Evolutionary conservation across 2,113 vertebrate genomes (phyloP).

Genomic region (Phylloscopus whistleri): DNA sequence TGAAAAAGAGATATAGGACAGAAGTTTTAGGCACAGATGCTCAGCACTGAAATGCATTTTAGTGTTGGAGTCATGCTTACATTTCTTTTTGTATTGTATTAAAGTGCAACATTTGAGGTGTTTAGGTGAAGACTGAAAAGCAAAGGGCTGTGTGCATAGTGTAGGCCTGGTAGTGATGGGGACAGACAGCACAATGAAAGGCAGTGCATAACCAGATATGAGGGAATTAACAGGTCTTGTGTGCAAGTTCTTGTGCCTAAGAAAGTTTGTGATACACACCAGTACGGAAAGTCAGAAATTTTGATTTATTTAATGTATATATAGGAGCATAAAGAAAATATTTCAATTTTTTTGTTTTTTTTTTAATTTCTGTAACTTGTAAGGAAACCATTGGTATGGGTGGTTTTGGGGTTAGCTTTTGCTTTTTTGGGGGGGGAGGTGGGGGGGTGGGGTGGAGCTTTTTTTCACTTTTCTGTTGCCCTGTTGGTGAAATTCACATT

Average conservation of each 20-base stretch:
- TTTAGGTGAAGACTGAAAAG: not conserved
- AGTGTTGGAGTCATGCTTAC: not conserved
- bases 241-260: not conserved
- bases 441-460: fast-evolving
- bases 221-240: not conserved
- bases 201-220: not conserved
- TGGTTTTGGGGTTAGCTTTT: not conserved
- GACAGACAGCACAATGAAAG: not conserved
- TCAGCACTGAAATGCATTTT: not conserved
- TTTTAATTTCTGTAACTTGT: not conserved
- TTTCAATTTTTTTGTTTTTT: not conserved
- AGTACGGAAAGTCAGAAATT: not conserved
- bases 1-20: not conserved
- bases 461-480: not conserved
- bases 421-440: not conserved
- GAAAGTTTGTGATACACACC: not conserved
- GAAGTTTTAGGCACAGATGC: not conserved
- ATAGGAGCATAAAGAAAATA: not conserved
- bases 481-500: not conserved
- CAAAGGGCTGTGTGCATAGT: not conserved
- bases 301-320: not conserved
- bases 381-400: not conserved
- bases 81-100: not conserved
- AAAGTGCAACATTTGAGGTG: not conserved
- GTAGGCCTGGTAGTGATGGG: not conserved